These are phyloP conservation scores for Tipula confusa DNA, from an alignment of 2,888 invertebrate genomes.

Conservation along the genomic window DNA sequence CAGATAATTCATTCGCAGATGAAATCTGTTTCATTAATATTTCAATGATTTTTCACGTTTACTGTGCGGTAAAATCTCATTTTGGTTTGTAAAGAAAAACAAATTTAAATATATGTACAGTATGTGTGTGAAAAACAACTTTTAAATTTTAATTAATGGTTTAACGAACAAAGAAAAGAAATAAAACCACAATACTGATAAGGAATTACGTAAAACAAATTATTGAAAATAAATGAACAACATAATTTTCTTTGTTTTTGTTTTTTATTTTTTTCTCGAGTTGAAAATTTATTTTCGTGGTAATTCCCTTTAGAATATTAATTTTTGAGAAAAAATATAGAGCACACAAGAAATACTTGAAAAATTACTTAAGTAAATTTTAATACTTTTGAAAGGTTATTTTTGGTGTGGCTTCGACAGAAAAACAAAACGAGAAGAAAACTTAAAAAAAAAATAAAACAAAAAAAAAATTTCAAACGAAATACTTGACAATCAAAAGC, in stretches of 20 bases:
- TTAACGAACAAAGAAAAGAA: background rate
- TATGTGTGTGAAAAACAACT: background rate
- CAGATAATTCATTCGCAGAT: background rate
- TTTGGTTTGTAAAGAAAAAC: background rate
- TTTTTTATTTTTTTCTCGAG: background rate
- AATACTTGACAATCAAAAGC: constrained; percentile 1
- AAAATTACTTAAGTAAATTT: background rate
- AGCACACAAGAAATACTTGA: background rate
- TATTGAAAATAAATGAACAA: background rate
- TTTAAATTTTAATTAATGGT: background rate
- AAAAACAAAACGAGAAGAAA: background rate
- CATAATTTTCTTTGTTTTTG: background rate
- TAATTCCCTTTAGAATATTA: background rate
- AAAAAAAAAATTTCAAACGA: background rate
- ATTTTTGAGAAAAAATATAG: background rate
- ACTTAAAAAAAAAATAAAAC: background rate
- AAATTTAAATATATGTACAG: background rate
- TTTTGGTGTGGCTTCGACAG: background rate
- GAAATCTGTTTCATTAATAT: background rate
- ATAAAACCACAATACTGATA: background rate
- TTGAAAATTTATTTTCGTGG: background rate
- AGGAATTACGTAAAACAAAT: background rate
- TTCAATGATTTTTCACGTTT: background rate
- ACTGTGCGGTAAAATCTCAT: background rate
- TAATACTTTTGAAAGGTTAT: background rate